Base-by-base conservation (phyloP, 92 coral and sea anemone species). In the Micromussa lordhowensis region DNA sequence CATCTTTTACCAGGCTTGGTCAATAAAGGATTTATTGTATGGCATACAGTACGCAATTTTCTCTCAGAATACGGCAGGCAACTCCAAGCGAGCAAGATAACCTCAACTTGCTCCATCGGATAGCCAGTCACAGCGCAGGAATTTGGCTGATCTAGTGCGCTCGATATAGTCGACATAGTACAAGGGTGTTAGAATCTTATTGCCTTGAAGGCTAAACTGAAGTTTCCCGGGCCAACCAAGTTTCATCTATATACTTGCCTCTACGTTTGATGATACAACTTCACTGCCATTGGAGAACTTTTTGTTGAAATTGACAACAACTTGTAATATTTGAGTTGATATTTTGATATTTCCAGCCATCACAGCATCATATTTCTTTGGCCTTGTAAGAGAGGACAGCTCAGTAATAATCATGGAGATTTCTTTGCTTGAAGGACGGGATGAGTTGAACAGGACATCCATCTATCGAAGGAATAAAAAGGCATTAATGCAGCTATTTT, bases 321-420 rank as follows among this genome's bases (percentile, higher is more conserved):
- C 88, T 29, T 81, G 32, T 12, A 94, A 90, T 19, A 94, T 91
- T 68, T 77, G 78, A 17, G 89, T 88, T 14, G 94, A 89, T 40
- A 84, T 75, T 76, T 89, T 89, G 75, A 94, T 85, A 72, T 94
- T 89, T 26, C 94, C 96, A 69, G 89, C 94, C 86, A 94, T 77
- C 77, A 79, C 63, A 10, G 91, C 77, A 12, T 75, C 89, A 16
- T 79, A 91, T 73, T 55, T 22, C 48, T 80, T 35, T 28, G 88
- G 93, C 19, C 22, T 63, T 2, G 96, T 87, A 29, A 91, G 78
- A 19, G 40, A 16, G 55, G 86, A 88, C 30, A 93, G 85, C 34
- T 84, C 80, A 6, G 81, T 54, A 36, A 93, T 79, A 19, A 93
- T 80, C 24, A 24, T 74, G 63, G 88, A 79, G 55, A 93, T 48